Percentiles rank a stretch among this genome's conserved stretches.
phyloP scores from a whole-genome alignment of 1,140 invertebrate genomes.

The Neocloeon triangulifer region DNA sequence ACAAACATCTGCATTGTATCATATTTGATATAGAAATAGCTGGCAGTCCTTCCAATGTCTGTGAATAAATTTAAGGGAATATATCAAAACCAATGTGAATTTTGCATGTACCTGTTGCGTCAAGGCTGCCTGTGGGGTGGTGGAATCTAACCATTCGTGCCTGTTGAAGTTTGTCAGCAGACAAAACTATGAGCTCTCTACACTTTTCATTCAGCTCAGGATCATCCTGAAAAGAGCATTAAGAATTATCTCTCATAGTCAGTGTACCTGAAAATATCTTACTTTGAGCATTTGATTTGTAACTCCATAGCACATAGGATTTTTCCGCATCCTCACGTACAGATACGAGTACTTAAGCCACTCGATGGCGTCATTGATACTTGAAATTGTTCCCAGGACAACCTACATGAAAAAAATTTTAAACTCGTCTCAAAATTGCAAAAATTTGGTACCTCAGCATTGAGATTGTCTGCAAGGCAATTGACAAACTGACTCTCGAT shows the following conservation, averaged over 20 bases:
- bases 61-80: too few species aligned
- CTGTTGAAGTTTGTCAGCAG: slow-evolving; percentile 71
- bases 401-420: slow-evolving; percentile 30
- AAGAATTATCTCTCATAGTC: too few species aligned
- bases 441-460: slow-evolving; percentile 80
- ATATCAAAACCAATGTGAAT: too few species aligned
- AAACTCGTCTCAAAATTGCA: slow-evolving; percentile 3
- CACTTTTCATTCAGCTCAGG: slow-evolving; percentile 47
- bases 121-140: slow-evolving; percentile 55
- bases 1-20: slow-evolving; percentile 85
- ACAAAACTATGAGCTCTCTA: slow-evolving; percentile 47
- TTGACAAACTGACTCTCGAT: slow-evolving; percentile 95
- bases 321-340: slow-evolving; percentile 80
- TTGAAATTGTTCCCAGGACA: slow-evolving; percentile 81
- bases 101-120: slow-evolving; percentile 34
- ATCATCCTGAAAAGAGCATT: slow-evolving; percentile 33
- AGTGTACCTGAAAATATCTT: slow-evolving; percentile 7
- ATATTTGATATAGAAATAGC: slow-evolving; percentile 95
- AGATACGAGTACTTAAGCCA: slow-evolving; percentile 97
- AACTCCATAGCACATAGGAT: slow-evolving; percentile 79
- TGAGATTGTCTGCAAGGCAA: slow-evolving; percentile 85
- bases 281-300: slow-evolving; percentile 30
- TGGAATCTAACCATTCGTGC: slow-evolving; percentile 88
- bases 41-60: slow-evolving; percentile 88
- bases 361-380: slow-evolving; percentile 84